Evolutionary conservation across 2,113 vertebrate species (phyloP).

Genomic region (Callaeas wilsoni): DNA sequence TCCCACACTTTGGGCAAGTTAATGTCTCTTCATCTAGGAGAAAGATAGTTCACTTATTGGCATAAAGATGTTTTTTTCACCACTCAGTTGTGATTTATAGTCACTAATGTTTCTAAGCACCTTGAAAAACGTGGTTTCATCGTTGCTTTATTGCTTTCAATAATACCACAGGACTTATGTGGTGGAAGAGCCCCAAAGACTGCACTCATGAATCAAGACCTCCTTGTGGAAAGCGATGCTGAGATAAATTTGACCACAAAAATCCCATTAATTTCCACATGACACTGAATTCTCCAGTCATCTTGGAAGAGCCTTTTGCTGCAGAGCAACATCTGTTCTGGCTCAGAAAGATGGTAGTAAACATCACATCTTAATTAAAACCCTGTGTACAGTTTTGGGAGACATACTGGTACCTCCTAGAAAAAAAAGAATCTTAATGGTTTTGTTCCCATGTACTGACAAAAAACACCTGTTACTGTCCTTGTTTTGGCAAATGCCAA

Average conservation of each 20-base stretch:
- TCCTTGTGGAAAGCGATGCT: background rate
- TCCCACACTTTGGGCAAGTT: background rate
- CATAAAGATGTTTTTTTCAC: background rate
- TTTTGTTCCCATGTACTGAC: background rate
- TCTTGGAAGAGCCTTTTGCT: background rate
- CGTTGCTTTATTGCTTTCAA: background rate
- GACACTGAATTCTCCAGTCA: background rate
- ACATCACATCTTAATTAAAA: constrained; percentile 40
- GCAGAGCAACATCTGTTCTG: constrained; percentile 34
- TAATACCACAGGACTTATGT: background rate
- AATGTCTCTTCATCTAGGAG: background rate
- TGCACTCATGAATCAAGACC: background rate
- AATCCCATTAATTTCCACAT: constrained; percentile 40
- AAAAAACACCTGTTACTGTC: background rate
- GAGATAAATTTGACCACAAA: constrained; percentile 37
- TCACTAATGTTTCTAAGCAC: background rate
- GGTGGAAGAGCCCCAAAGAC: background rate
- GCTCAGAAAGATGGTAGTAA: constrained; percentile 12
- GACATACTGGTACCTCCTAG: background rate
- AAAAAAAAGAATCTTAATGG: background rate
- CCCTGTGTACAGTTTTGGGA: background rate
- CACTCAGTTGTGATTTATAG: background rate
- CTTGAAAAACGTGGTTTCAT: background rate
- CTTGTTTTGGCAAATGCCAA: background rate
- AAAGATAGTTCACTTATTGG: background rate